A percentile compares a stretch with the other conserved stretches of the same genome.
Evolutionary conservation across 2,888 invertebrate species (phyloP).

Genomic region (Oeneis ivallda): DNA sequence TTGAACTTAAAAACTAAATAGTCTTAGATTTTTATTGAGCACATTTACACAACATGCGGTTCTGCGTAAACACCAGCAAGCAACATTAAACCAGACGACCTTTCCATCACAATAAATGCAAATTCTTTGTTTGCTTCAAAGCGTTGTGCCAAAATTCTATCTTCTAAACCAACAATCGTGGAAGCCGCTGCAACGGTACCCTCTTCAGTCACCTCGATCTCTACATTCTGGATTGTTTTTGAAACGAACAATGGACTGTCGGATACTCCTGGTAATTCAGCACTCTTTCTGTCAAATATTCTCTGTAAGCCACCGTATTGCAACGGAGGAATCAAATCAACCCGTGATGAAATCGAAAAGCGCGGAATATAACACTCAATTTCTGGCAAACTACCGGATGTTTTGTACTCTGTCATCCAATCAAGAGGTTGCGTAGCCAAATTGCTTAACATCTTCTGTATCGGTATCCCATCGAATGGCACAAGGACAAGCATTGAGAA

Average conservation of each 20-base stretch:
- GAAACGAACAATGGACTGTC: conserved; percentile 81
- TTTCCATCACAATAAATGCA: conserved; percentile 84
- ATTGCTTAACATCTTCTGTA: conserved; percentile 74
- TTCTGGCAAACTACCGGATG: conserved; percentile 66
- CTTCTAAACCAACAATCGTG: conserved; percentile 75
- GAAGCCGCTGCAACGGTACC: conserved; percentile 87
- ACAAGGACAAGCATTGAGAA: conserved; percentile 85
- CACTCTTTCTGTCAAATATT: conserved; percentile 80
- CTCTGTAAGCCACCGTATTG: conserved; percentile 84
- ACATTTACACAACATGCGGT: conserved; percentile 52
- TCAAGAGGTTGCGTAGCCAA: conserved; percentile 71
- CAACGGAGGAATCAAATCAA: conserved; percentile 68
- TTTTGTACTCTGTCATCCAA: conserved; percentile 76
- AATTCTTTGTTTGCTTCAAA: conserved; percentile 86
- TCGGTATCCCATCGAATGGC: conserved; percentile 80
- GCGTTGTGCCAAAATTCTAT: conserved; percentile 73
- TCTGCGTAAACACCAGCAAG: conserved; percentile 82
- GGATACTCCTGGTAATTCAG: conserved; percentile 83
- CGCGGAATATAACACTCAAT: conserved; percentile 83
- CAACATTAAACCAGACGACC: conserved; percentile 80
- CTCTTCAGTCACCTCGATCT: conserved; percentile 87
- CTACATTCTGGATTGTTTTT: conserved; percentile 85
- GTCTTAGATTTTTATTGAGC: conserved; percentile 34
- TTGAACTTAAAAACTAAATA: conserved; percentile 30
- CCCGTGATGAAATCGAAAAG: conserved; percentile 77